Conservation (phyloP, 2,797 vertebrate genomes). For the Danio kyathit region DNA sequence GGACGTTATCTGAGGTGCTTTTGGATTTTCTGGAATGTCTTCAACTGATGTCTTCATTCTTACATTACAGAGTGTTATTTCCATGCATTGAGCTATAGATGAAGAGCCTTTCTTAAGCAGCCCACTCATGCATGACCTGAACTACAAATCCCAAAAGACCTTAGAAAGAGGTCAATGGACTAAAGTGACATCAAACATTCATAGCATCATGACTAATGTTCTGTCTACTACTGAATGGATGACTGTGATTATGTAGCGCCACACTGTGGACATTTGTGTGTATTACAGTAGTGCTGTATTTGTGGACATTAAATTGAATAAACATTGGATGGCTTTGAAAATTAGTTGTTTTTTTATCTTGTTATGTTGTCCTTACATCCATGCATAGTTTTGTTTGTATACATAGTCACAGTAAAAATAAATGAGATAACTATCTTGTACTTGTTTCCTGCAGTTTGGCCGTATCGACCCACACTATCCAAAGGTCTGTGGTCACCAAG, state of each 20-base stretch:
- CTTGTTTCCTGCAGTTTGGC: slow-evolving; percentile 80
- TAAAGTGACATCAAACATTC: slow-evolving; percentile 75
- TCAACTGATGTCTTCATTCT: background rate
- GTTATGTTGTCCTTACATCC: background rate
- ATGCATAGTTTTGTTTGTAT: background rate
- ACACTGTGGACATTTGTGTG: slow-evolving; percentile 70
- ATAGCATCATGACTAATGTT: slow-evolving; percentile 68
- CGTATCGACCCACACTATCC: slow-evolving; percentile 93
- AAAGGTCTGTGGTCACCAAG: slow-evolving; percentile 96
- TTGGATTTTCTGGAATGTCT: background rate
- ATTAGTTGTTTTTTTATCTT: background rate
- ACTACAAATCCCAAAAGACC: slow-evolving; percentile 69
- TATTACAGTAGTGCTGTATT: slow-evolving; percentile 66
- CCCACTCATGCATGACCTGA: slow-evolving; percentile 53
- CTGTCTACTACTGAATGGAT: slow-evolving; percentile 27
- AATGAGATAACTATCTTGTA: background rate
- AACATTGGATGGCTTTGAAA: background rate
- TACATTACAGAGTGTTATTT: background rate
- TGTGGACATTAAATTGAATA: background rate
- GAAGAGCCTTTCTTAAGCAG: slow-evolving; percentile 25
- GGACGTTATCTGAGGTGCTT: background rate
- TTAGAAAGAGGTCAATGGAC: slow-evolving; percentile 76
- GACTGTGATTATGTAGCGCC: slow-evolving; percentile 67
- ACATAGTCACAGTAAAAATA: background rate
- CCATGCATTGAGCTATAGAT: slow-evolving; percentile 20